Base-by-base conservation (phyloP, 2,888 invertebrate genomes). In the Cataglyphis rosenhaueri region DNA sequence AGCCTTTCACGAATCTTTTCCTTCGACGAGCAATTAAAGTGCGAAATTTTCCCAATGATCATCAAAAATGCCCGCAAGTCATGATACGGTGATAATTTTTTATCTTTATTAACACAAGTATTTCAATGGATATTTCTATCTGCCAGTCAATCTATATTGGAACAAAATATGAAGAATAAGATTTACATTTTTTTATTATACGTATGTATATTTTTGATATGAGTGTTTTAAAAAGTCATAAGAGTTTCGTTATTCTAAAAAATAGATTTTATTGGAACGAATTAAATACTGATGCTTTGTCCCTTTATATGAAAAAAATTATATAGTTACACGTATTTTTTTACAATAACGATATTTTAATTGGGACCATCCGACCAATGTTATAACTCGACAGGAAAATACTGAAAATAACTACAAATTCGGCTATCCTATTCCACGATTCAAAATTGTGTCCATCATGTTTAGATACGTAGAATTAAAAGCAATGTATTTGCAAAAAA, bases 281-380 rank as follows among this genome's bases (percentile, higher is more conserved):
- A 32, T 44, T n/a, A 32, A 61, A 61, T 5, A 8, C 29, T 15
- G 18, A 10, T 12, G 12, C 8, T 74, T 61, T 59, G 12, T 61
- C 3, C 18, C 18, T 41, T 29, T 44, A 61, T 15, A 3, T 73
- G 3, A 41, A 71, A 57, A 68, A 48, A 71, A 25, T 35, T 35
- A 35, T n/a, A 18, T 25, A 59, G 44, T 61, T n/a, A 18, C 6
- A 48, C 32, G 32, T 71, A 57, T 38, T 35, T 35, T 35, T 35
- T 35, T 44, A 21, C 4, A 9, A 32, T 18, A 61, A 61, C 44
- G 18, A n/a, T 29, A 32, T 74, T 61, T 74, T 74, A 61, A 61
- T 74, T 74, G 61, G 9, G 15, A 44, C 15, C 3, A 2, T 52
- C n/a, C 52, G 8, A n/a, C n/a, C 52, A 52, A 52, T n/a, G 61